phyloP scores from a whole-genome alignment of 1,140 invertebrate genomes.

The Trachelipus rathkii region DNA sequence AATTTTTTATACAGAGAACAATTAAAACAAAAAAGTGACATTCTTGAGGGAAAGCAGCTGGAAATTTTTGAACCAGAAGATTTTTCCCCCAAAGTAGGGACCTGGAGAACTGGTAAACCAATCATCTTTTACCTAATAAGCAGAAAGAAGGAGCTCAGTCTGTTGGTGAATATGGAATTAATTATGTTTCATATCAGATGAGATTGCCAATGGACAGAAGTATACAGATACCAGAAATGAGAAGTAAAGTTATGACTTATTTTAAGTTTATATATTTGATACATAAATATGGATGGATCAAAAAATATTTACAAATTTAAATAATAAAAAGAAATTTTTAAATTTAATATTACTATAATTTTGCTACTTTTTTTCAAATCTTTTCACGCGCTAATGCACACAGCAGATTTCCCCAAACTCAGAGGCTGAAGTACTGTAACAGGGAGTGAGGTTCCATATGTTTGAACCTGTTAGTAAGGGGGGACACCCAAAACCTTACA shows the following conservation, averaged over 20 bases:
- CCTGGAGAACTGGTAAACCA: slow-evolving; percentile 76
- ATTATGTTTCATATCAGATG: slow-evolving; percentile 94
- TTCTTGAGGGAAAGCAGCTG: slow-evolving; percentile 45
- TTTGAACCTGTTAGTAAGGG: too few relatives aligned
- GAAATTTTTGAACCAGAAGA: slow-evolving; percentile 59
- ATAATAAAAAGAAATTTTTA: too few relatives aligned
- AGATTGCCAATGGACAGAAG: slow-evolving; percentile 76
- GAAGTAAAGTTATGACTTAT: slow-evolving; percentile 61
- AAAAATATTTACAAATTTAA: too few relatives aligned
- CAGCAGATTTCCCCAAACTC: too few relatives aligned
- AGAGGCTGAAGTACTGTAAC: too few relatives aligned
- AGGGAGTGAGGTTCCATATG: too few relatives aligned
- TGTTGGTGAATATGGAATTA: slow-evolving; percentile 83
- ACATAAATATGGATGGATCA: too few relatives aligned
- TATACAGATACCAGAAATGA: slow-evolving; percentile 78
- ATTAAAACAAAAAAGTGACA: slow-evolving; percentile 28
- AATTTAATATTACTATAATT: neutral
- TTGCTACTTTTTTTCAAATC: too few relatives aligned
- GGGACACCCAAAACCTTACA: too few relatives aligned
- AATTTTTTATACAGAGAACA: slow-evolving; percentile 25
- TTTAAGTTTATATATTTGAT: neutral
- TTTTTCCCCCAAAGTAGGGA: slow-evolving; percentile 60
- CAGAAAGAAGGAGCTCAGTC: slow-evolving; percentile 63
- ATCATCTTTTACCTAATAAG: slow-evolving; percentile 65
- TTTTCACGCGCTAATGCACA: too few relatives aligned